These are phyloP conservation scores for Hippotragus niger DNA, from an alignment of 2,113 vertebrate genomes.

Conservation along the genomic window DNA sequence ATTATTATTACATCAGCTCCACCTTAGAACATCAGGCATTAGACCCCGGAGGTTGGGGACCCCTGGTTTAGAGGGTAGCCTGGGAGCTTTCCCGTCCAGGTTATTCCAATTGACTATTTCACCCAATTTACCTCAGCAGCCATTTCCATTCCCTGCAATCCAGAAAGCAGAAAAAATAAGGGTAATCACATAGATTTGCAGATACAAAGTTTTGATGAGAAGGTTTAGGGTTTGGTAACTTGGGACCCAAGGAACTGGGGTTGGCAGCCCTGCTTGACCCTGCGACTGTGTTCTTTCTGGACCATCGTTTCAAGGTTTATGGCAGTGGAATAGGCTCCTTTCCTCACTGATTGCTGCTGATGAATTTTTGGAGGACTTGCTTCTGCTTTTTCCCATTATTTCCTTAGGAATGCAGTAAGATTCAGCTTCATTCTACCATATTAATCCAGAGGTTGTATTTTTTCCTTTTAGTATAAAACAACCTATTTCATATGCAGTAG, in stretches of 20 bases:
- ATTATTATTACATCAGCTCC: neutral
- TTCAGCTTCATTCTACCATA: neutral
- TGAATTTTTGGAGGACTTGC: neutral
- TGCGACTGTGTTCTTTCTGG: neutral
- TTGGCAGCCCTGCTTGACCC: neutral
- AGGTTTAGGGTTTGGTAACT: neutral
- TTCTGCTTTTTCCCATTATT: neutral
- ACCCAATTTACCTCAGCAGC: neutral
- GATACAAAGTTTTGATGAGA: neutral
- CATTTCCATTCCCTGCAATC: neutral
- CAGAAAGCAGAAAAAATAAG: neutral
- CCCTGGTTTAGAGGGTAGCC: neutral
- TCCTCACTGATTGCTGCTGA: neutral
- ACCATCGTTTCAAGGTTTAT: neutral
- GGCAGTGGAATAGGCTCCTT: neutral
- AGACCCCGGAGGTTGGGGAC: neutral
- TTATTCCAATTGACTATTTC: neutral
- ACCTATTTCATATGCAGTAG: neutral
- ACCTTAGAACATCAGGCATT: neutral
- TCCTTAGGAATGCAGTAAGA: neutral
- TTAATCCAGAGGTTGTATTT: neutral
- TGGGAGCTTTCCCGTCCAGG: rapidly evolving
- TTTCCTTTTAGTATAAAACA: neutral
- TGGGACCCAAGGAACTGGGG: neutral
- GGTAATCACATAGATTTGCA: neutral